These are phyloP conservation scores for Apaloderma vittatum DNA, from an alignment of 2,113 vertebrate genomes.

Conservation along the genomic window DNA sequence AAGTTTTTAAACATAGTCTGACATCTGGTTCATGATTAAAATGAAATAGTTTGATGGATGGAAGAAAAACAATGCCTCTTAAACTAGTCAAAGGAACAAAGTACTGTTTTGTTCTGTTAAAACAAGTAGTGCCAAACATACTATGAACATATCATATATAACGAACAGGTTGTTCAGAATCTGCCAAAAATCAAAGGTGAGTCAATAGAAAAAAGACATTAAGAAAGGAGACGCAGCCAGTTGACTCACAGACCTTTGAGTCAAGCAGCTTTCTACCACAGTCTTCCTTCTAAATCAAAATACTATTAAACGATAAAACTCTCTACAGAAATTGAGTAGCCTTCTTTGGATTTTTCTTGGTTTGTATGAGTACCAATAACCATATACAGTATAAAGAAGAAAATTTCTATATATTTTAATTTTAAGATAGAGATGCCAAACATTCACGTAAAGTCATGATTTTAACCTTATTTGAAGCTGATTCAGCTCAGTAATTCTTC, in stretches of 20 bases:
- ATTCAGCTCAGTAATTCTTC: neutral
- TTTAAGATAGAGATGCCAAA: neutral
- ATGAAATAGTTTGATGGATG: neutral
- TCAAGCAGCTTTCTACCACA: neutral
- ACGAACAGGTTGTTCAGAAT: neutral
- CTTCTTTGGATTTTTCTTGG: neutral
- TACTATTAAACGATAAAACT: neutral
- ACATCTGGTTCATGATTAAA: neutral
- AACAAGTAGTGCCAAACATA: neutral
- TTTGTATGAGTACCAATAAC: neutral
- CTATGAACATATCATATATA: neutral
- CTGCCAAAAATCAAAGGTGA: conserved; percentile 32
- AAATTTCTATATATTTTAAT: neutral
- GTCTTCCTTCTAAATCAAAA: neutral
- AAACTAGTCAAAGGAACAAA: neutral
- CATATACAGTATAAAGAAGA: neutral
- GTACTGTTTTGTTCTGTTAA: neutral
- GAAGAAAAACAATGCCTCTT: neutral
- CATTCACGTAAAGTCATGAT: neutral
- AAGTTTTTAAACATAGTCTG: neutral
- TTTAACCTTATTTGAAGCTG: neutral
- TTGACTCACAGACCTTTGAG: neutral
- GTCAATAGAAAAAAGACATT: conserved; percentile 11
- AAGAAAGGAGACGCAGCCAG: neutral
- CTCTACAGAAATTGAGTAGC: neutral